phyloP scores from a whole-genome alignment of 1,140 invertebrate species.

The Oncopodura yosiiana region DNA sequence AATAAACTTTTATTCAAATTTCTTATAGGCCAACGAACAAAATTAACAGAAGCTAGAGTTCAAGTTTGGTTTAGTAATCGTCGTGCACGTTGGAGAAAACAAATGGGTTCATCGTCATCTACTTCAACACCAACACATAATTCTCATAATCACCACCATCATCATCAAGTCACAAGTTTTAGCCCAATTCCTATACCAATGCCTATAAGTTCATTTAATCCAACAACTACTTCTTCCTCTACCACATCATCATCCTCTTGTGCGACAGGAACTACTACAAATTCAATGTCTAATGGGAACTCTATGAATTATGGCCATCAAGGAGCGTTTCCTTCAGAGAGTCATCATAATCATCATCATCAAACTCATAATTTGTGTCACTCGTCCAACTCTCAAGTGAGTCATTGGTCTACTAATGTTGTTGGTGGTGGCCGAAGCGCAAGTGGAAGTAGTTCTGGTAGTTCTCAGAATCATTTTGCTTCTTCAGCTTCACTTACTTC shows the following conservation, averaged over 20 bases:
- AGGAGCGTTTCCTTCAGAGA: background rate
- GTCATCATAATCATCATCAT: background rate
- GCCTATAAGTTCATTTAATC: slow-evolving; percentile 8
- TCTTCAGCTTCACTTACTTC: slow-evolving; percentile 8
- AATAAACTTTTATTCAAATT: no score
- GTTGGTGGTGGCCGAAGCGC: slow-evolving; percentile 13
- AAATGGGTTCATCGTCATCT: slow-evolving; percentile 37
- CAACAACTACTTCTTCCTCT: slow-evolving; percentile 1
- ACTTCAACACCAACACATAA: slow-evolving; percentile 3
- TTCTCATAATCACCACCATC: slow-evolving; percentile 5
- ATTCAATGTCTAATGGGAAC: slow-evolving; percentile 11
- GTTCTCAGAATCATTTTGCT: slow-evolving; percentile 32
- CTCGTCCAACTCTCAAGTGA: slow-evolving; percentile 23
- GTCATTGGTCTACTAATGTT: slow-evolving; percentile 34
- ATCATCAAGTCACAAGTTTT: no score
- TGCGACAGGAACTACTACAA: background rate
- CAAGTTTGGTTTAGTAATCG: slow-evolving; percentile 49
- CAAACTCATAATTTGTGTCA: background rate
- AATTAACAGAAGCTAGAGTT: slow-evolving; percentile 50
- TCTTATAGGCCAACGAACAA: slow-evolving; percentile 43
- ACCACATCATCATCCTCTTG: slow-evolving; percentile 10
- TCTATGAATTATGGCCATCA: slow-evolving; percentile 9
- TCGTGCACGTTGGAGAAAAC: slow-evolving; percentile 44
- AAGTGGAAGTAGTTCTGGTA: slow-evolving; percentile 14
- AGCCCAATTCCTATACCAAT: slow-evolving; percentile 30